phyloP scores from a whole-genome alignment of 2,888 invertebrate genomes.

The Patella ulyssiponensis region DNA sequence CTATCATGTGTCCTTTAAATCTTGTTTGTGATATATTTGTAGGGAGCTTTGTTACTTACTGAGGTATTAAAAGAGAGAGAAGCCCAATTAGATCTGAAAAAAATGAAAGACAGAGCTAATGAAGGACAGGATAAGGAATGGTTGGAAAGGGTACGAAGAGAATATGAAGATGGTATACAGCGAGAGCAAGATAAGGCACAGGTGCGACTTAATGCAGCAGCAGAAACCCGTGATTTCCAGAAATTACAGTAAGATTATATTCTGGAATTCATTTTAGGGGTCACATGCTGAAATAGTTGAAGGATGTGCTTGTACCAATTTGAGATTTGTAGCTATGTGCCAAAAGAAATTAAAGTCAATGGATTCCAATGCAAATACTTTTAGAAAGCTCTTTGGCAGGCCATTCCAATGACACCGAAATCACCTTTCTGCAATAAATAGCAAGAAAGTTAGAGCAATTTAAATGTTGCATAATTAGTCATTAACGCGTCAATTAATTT shows the following conservation, averaged over 20 bases:
- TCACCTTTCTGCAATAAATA: too few relatives aligned
- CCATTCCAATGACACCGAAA: too few relatives aligned
- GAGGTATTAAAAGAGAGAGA: slow-evolving; percentile 72
- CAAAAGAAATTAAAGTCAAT: too few relatives aligned
- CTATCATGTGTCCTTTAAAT: too few relatives aligned
- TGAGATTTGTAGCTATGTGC: too few relatives aligned
- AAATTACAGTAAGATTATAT: slow-evolving; percentile 63
- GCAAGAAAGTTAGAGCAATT: too few relatives aligned
- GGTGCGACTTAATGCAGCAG: slow-evolving; percentile 51
- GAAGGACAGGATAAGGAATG: slow-evolving; percentile 61
- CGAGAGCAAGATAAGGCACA: slow-evolving; percentile 62
- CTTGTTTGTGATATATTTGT: slow-evolving; percentile 15
- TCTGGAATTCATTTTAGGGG: background rate
- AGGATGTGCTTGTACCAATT: too few relatives aligned
- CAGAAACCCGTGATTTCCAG: slow-evolving; percentile 59
- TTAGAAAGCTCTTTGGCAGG: too few relatives aligned
- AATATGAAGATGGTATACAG: slow-evolving; percentile 64
- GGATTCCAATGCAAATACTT: too few relatives aligned
- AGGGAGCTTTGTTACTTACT: slow-evolving; percentile 71
- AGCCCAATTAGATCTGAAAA: slow-evolving; percentile 71
- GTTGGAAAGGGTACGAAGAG: slow-evolving; percentile 51
- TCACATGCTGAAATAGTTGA: background rate
- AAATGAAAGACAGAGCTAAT: slow-evolving; percentile 58
- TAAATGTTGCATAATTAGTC: too few relatives aligned
- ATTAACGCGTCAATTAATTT: too few relatives aligned